These are phyloP conservation scores for Mimumesa dahlbomi DNA, from an alignment of 2,888 invertebrate species.

Conservation along the genomic window DNA sequence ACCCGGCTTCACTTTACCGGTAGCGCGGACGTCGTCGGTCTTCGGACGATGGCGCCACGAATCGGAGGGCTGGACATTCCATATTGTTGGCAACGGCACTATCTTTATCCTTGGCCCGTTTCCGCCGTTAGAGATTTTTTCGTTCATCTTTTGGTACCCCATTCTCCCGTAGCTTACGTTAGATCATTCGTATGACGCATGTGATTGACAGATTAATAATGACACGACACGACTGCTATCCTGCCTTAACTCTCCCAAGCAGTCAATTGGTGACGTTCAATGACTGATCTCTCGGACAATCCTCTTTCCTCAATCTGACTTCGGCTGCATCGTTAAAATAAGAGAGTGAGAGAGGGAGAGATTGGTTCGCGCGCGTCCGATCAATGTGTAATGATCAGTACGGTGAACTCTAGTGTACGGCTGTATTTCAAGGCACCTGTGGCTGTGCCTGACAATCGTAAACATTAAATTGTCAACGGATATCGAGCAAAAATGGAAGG, in stretches of 20 bases:
- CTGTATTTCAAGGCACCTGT: slow-evolving; percentile 34
- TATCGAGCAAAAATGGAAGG: slow-evolving; percentile 66
- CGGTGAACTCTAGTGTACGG: slow-evolving; percentile 26
- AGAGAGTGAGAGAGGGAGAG: background rate
- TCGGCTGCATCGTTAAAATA: slow-evolving; percentile 5
- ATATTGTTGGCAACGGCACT: slow-evolving; percentile 15
- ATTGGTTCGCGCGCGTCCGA: slow-evolving; percentile 9
- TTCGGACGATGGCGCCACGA: slow-evolving; percentile 35
- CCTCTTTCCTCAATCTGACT: background rate
- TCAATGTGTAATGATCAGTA: slow-evolving; percentile 34
- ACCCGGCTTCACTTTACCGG: slow-evolving; percentile 8
- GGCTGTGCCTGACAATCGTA: slow-evolving; percentile 31
- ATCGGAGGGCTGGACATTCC: background rate
- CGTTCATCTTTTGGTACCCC: slow-evolving; percentile 14
- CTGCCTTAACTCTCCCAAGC: slow-evolving; percentile 14
- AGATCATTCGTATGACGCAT: slow-evolving; percentile 40
- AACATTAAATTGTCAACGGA: slow-evolving; percentile 28
- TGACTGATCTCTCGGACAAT: slow-evolving; percentile 15
- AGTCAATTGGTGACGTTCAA: slow-evolving; percentile 27
- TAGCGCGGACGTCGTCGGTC: background rate
- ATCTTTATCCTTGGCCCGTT: too few species aligned
- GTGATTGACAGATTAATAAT: slow-evolving; percentile 50
- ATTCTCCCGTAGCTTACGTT: slow-evolving; percentile 19
- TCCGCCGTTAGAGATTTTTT: slow-evolving; percentile 38
- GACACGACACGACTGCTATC: slow-evolving; percentile 16